Evolutionary conservation across 1,140 invertebrate genomes (phyloP).

Genomic region (Anastatus disparis): DNA sequence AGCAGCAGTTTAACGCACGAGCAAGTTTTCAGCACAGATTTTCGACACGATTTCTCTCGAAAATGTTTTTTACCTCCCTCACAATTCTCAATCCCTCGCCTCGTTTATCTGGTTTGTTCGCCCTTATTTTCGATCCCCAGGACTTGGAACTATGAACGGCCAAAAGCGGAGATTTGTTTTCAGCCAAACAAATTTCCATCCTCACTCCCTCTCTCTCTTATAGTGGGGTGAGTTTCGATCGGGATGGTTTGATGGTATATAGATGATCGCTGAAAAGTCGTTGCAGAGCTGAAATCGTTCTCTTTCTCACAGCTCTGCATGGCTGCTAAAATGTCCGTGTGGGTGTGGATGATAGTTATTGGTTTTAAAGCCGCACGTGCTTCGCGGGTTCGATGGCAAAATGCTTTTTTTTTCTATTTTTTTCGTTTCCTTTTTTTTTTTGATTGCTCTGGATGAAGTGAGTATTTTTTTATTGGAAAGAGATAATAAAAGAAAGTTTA

Average conservation of each 20-base stretch:
- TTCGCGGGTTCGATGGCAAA: neutral
- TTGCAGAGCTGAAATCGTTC: too few species aligned
- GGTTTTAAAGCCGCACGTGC: conserved; percentile 32
- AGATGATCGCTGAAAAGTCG: conserved; percentile 13
- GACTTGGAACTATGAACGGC: conserved; percentile 5
- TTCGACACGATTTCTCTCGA: conserved; percentile 13
- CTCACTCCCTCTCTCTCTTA: too few species aligned
- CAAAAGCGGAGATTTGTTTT: conserved; percentile 29
- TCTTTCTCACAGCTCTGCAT: too few species aligned
- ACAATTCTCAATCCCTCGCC: neutral
- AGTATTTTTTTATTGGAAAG: neutral
- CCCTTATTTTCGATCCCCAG: conserved; percentile 19
- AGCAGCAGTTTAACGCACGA: conserved; percentile 3
- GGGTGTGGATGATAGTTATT: conserved; percentile 33
- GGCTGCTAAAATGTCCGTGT: neutral
- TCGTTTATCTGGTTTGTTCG: neutral
- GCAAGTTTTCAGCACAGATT: neutral
- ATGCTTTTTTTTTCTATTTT: too few species aligned
- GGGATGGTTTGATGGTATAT: neutral
- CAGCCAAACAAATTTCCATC: conserved; percentile 29
- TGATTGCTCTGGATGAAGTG: neutral
- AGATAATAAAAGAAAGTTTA: neutral
- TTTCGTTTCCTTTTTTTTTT: neutral
- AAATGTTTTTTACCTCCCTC: conserved; percentile 2
- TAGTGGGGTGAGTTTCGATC: too few species aligned